Evolutionary conservation across 2,888 invertebrate genomes (phyloP), one percentile per base, ranked within the genome.

Genomic region (Hirudinaria manillensis): DNA sequence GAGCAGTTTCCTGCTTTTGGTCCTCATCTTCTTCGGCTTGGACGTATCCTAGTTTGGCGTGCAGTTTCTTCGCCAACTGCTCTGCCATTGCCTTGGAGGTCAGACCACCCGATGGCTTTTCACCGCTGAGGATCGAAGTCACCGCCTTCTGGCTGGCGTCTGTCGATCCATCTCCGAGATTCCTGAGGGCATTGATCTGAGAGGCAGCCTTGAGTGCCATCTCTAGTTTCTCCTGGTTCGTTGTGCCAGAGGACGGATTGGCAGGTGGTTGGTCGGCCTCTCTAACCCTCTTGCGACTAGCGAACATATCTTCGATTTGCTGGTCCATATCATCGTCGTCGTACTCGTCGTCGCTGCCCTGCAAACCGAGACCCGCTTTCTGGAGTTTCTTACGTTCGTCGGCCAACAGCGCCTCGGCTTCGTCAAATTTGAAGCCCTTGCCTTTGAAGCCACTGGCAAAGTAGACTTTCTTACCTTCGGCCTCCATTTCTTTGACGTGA

Each of bases 371-470:
- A 0, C 98, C 97, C 1, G 97, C 95, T 84, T 98, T 98, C 85
- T 99, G 97, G 87, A 98, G 91, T 83, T 97, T 97, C 87, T 96
- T 97, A 85, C 94, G 92, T 82, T 97, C 97, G 77, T 92, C 92
- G 0, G 92, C 93, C 56, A 95, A 91, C 79, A 95, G 94, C 0
- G 97, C 96, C 87, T 99, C 99, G 1, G 93, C 93, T 84, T 98
- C 98, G 85, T 99, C 98, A 85, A 98, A 98, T 85, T 98, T 98
- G 86, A 96, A 99, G 21, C 96, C 92, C 88, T 95, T 94, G n/a
- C 85, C 85, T 75, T 80, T 80, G 79, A 85, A 85, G 51, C 97
- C 97, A 79, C 86, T 86, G 0, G 51, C 75, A 36, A 91, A 90
- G 74, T 82, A 83, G 45, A 86, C 81, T 36, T 80, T 82, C 66